Evolutionary conservation across 2,888 invertebrate species (phyloP), one percentile per base, ranked within the genome.

Genomic region (Ganaspis brasiliensis): DNA sequence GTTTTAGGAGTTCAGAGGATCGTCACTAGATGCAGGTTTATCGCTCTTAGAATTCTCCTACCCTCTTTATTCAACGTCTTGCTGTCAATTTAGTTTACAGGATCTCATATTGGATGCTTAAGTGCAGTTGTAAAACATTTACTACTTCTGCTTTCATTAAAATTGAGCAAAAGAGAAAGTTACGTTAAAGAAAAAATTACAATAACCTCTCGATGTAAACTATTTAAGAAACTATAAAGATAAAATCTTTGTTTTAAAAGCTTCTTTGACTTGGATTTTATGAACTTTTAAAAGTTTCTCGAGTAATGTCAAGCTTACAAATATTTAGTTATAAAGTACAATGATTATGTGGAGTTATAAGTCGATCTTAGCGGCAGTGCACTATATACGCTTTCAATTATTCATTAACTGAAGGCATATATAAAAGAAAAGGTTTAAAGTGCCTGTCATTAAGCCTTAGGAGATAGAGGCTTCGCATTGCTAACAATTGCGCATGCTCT

Each of bases 21-120:
- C 21, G 40, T 67, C 45, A 16, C 40, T 45, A 49, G 67, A 67
- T 45, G 21, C 67, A 45, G 67, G 67, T 67, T 67, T 63, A 63
- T 63, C 40, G 63, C 63, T 40, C 21, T 21, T n/a, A 40, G 40
- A 40, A 40, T 63, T 63, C 63, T 8, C 40, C 63, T 40, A 40
- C 19, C 63, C 63, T 21, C 40, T 63, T 40, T 14, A 63, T 63
- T 40, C 19, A 40, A 37, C 63, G 37, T 40, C 63, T 40, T 40
- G 21, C 63, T 63, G 63, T 40, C 63, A 63, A 63, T 63, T 63
- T 63, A 63, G 37, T 24, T 63, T 40, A 21, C 40, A n/a, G 14
- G 40, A 40, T 21, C 21, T n/a, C 24, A 6, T 63, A 21, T 24
- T 63, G 4, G 21, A 8, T n/a, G 40, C 24, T 63, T 24, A 21